These are phyloP conservation scores for Bovichtus variegatus DNA, from an alignment of 2,797 vertebrate species.

Conservation along the genomic window DNA sequence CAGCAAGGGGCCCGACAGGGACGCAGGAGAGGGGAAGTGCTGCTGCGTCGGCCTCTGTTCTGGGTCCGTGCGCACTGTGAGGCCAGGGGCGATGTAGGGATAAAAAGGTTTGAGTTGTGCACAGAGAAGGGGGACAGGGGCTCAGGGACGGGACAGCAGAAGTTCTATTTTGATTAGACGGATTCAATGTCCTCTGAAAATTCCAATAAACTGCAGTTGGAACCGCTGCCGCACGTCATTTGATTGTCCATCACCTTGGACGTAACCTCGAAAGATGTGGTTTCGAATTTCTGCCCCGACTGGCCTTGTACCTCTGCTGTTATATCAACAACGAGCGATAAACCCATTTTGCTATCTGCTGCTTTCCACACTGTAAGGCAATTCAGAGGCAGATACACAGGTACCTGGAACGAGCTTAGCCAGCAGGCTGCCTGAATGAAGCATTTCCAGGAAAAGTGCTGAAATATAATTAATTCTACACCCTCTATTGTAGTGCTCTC, in stretches of 20 bases:
- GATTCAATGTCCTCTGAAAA: conserved; percentile 72
- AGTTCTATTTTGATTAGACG: conserved; percentile 75
- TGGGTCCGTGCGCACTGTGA: conserved; percentile 34
- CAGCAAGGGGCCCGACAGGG: conserved; percentile 31
- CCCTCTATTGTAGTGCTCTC: conserved; percentile 22
- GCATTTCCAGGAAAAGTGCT: conserved; percentile 44
- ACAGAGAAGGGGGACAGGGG: conserved; percentile 6
- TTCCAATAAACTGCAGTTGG: conserved; percentile 52
- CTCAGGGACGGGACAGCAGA: conserved; percentile 46
- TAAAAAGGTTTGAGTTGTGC: conserved; percentile 65
- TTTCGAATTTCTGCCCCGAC: conserved; percentile 50
- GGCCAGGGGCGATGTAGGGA: conserved; percentile 60
- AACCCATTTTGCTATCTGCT: conserved; percentile 49
- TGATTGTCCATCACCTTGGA: conserved; percentile 57
- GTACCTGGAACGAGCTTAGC: conserved; percentile 33
- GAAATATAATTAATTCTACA: conserved; percentile 46
- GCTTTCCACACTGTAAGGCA: conserved; percentile 31
- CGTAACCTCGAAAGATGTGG: conserved; percentile 34
- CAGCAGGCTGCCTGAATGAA: conserved; percentile 30
- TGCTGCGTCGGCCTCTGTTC: conserved; percentile 43
- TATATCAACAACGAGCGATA: conserved; percentile 51
- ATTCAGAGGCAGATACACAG: conserved; percentile 44
- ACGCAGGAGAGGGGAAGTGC: conserved; percentile 29
- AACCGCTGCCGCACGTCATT: conserved; percentile 30
- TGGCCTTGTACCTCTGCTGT: conserved; percentile 34